Evolutionary conservation across 2,888 invertebrate genomes (phyloP).

Genomic region (Metalampra italica): DNA sequence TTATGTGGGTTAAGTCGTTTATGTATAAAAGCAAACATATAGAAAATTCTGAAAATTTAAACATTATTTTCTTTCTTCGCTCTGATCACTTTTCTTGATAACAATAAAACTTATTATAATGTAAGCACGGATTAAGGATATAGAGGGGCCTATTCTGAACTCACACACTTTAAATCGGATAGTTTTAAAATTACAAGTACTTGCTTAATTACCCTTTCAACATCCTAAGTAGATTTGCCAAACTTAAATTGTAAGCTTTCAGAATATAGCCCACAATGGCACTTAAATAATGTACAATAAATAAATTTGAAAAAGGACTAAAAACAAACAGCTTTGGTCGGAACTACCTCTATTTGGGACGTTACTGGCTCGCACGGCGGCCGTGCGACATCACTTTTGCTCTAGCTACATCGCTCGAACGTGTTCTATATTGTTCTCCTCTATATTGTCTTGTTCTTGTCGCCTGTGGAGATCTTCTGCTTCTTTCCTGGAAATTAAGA

Average conservation of each 20-base stretch:
- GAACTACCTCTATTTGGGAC: conserved; percentile 66
- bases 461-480: conserved; percentile 66
- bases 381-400: conserved; percentile 11
- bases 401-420: conserved; percentile 59
- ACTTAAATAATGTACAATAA: conserved; percentile 31
- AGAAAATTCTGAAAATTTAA: no score
- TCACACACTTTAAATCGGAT: no score
- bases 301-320: conserved; percentile 15
- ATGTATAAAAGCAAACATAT: no score
- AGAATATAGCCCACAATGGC: conserved; percentile 28
- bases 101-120: no score
- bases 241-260: neutral
- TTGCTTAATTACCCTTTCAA: no score
- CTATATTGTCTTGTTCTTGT: conserved; percentile 44
- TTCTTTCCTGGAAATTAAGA: conserved; percentile 52
- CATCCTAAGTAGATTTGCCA: no score
- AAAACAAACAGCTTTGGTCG: conserved; percentile 68
- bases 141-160: no score
- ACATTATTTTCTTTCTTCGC: no score
- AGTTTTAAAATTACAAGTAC: no score
- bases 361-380: conserved; percentile 24
- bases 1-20: no score
- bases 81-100: conserved; percentile 1
- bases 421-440: conserved; percentile 56
- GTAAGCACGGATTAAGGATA: no score